Percentiles rank a stretch among this genome's conserved stretches.
These are phyloP conservation scores for Phallusia fumigata DNA, from an alignment of 23 tunicate species.

Conservation along the genomic window DNA sequence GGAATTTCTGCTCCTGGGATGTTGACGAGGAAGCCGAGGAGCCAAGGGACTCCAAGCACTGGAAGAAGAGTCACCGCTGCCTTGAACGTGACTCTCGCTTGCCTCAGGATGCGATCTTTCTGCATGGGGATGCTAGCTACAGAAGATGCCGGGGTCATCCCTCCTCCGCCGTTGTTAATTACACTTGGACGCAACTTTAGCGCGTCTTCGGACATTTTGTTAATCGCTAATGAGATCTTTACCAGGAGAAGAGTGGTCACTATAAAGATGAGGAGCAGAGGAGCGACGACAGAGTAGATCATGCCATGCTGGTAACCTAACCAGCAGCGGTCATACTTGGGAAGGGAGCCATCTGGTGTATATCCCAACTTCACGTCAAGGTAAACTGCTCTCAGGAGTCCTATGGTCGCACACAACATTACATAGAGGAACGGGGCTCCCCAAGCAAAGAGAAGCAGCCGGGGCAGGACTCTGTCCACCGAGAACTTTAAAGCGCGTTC, in stretches of 20 bases:
- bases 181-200: conserved; percentile 44
- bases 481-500: conserved; percentile 57
- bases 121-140: not conserved
- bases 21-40: conserved; percentile 61
- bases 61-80: conserved; percentile 58
- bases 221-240: conserved; percentile 43
- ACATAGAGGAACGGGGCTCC: conserved; percentile 55
- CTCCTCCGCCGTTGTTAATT: not conserved
- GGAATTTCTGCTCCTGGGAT: conserved; percentile 50
- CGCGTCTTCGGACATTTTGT: conserved; percentile 32
- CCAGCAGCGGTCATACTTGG: conserved; percentile 44
- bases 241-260: conserved; percentile 18
- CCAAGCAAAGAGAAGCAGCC: conserved; percentile 43
- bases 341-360: not conserved
- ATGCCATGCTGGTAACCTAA: conserved; percentile 35
- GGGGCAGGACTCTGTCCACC: conserved; percentile 29
- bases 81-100: conserved; percentile 27
- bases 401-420: conserved; percentile 33
- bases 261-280: conserved; percentile 36
- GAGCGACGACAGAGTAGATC: conserved; percentile 53
- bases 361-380: conserved; percentile 27
- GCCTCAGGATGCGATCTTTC: not conserved
- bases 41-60: conserved; percentile 70
- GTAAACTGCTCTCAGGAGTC: conserved; percentile 29
- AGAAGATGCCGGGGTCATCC: not conserved